These are phyloP conservation scores for Trachelipus rathkii DNA, from an alignment of 1,140 invertebrate genomes.

Conservation along the genomic window DNA sequence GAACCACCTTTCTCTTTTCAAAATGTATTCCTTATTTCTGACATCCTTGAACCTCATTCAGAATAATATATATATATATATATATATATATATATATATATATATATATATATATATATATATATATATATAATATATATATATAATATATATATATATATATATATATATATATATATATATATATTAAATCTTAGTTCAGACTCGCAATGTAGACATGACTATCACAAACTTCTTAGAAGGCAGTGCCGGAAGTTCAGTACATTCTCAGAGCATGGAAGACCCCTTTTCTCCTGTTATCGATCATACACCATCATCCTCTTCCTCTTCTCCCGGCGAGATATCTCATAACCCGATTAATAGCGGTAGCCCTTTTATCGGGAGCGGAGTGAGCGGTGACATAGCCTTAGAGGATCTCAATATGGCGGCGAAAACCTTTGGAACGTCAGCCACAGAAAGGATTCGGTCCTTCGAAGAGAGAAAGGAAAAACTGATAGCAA, in stretches of 20 bases:
- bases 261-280: no score
- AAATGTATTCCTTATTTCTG: no score
- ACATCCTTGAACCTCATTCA: no score
- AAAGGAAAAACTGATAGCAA: conserved; percentile 70
- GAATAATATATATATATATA: no score
- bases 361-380: neutral
- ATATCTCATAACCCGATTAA: conserved; percentile 30
- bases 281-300: conserved; percentile 41
- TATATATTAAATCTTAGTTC: conserved; percentile 52
- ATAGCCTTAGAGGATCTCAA: conserved; percentile 17
- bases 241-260: conserved; percentile 55
- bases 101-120: neutral
- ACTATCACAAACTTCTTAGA: conserved; percentile 78
- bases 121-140: conserved; percentile 21
- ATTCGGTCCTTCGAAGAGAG: conserved; percentile 68
- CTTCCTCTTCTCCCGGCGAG: conserved; percentile 42
- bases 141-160: conserved; percentile 37
- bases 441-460: conserved; percentile 61
- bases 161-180: conserved; percentile 45
- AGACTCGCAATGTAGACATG: conserved; percentile 70
- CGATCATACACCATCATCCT: conserved; percentile 59
- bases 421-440: conserved; percentile 57
- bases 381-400: neutral
- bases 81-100: no score
- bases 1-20: no score